Percentiles rank a stretch among this genome's conserved stretches.
phyloP scores from a whole-genome alignment of 2,797 vertebrate species.

The Gephyroberyx darwinii region DNA sequence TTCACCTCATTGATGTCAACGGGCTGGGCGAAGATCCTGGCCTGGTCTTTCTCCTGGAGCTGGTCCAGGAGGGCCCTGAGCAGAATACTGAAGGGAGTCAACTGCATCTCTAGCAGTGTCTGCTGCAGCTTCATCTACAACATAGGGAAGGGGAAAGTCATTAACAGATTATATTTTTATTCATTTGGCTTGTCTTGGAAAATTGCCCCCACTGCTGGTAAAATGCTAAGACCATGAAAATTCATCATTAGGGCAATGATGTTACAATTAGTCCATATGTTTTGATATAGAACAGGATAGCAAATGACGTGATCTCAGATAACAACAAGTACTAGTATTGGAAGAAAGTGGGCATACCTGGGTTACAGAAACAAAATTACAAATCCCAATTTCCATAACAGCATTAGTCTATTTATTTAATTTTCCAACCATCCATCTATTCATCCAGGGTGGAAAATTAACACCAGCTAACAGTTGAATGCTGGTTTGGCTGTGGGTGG shows the following conservation, averaged over 20 bases:
- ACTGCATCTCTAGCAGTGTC: conserved; percentile 90
- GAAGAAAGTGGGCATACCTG: no score
- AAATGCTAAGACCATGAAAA: no score
- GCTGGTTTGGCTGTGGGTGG: not conserved
- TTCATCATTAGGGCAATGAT: no score
- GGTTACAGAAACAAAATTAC: no score
- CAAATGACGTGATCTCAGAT: no score
- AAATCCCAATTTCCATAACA: no score
- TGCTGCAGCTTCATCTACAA: conserved; percentile 92
- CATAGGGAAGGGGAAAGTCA: conserved; percentile 2
- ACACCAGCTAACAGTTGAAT: not conserved
- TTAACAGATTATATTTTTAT: not conserved
- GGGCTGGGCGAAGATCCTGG: conserved; percentile 93
- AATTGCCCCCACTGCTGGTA: no score
- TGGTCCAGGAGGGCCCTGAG: conserved; percentile 91
- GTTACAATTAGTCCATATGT: no score
- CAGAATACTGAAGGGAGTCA: conserved; percentile 93
- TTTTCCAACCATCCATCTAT: not conserved
- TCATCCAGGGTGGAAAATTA: not conserved
- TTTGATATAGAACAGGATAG: no score
- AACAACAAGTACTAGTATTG: no score
- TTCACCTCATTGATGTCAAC: conserved; percentile 93
- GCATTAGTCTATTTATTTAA: not conserved
- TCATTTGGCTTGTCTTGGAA: not conserved
- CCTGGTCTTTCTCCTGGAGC: conserved; percentile 93